These are phyloP conservation scores for Cichladusa arquata DNA, from an alignment of 2,113 vertebrate genomes.

Conservation along the genomic window DNA sequence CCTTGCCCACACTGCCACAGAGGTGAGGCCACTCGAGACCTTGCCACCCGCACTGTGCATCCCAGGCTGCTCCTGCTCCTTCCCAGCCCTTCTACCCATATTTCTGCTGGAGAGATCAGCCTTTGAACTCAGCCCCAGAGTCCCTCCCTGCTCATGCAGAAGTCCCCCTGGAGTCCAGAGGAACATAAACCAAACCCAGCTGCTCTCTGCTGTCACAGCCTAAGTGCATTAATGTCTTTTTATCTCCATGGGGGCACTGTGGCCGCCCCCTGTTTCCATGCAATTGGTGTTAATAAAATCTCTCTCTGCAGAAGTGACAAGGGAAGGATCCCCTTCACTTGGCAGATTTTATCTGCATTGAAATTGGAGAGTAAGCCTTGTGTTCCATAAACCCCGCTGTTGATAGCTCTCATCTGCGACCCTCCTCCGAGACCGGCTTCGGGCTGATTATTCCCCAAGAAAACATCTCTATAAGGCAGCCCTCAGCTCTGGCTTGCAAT, in stretches of 20 bases:
- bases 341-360: constrained; percentile 20
- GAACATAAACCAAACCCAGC: constrained; percentile 31
- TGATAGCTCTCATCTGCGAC: background rate
- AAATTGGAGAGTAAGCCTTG: constrained; percentile 14
- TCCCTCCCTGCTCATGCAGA: background rate
- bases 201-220: constrained; percentile 31
- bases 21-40: background rate
- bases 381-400: background rate
- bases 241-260: background rate
- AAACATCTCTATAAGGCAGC: background rate
- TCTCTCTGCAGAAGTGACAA: constrained; percentile 26
- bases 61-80: background rate
- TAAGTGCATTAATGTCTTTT: constrained; percentile 55
- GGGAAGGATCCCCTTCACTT: constrained; percentile 11
- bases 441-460: background rate
- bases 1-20: accelerated
- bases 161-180: background rate
- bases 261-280: background rate
- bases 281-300: constrained; percentile 40
- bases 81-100: accelerated
- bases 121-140: background rate
- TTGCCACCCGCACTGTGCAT: accelerated
- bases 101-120: background rate
- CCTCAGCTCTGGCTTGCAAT: background rate
- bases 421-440: background rate